phyloP scores from a whole-genome alignment of 2,888 invertebrate genomes.

The Stenodema calcarata region DNA sequence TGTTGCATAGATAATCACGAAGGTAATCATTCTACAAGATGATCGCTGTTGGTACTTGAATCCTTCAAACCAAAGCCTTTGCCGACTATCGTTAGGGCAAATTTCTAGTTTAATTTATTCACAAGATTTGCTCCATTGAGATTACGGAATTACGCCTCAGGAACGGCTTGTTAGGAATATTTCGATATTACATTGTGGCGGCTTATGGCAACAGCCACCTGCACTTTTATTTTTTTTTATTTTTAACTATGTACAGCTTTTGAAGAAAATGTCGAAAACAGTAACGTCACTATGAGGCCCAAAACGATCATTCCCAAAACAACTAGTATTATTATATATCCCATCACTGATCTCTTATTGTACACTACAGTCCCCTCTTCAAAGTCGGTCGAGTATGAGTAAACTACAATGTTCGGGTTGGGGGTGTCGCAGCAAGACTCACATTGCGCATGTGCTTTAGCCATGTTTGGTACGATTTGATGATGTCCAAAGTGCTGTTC shows the following conservation, averaged over 20 bases:
- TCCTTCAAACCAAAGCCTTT: no score
- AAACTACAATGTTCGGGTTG: not conserved
- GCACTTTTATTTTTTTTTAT: no score
- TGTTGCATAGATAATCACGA: no score
- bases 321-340: not conserved
- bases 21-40: no score
- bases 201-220: no score
- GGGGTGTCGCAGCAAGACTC: not conserved
- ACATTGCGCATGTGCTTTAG: not conserved
- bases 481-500: not conserved
- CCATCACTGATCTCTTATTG: not conserved
- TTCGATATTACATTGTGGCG: no score
- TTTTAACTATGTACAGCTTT: not conserved
- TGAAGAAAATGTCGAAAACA: not conserved
- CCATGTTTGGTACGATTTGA: not conserved
- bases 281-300: not conserved
- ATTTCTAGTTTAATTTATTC: no score
- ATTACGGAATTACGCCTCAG: no score
- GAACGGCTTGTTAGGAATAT: no score
- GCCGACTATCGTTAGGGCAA: no score
- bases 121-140: no score
- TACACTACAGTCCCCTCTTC: not conserved
- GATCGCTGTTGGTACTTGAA: no score
- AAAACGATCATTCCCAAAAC: not conserved
- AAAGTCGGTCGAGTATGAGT: not conserved